Evolutionary conservation across 2,888 invertebrate species (phyloP), one percentile per base, ranked within the genome.

Genomic region (Patella depressa): DNA sequence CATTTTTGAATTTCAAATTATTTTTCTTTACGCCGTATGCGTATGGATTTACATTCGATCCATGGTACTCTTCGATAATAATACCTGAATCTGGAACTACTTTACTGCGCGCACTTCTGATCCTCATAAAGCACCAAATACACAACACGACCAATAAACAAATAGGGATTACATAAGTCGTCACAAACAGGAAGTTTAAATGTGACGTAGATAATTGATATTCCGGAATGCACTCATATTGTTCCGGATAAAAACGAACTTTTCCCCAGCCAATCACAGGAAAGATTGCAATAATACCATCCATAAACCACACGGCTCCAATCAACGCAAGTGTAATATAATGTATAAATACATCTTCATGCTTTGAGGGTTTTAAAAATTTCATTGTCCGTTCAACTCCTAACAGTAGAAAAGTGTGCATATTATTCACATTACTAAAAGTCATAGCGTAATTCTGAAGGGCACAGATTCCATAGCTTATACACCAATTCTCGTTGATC

Each of bases 221-320:
- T 53, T 86, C 82, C 24, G 84, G 78, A 12, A 83, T 82, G 75
- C 87, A 88, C 69, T 87, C 86, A 74, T 85, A 84, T 75, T 87
- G 85, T 11, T 78, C 75, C 2, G 78, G 53, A 57, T 83, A 84
- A 78, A 81, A 88, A 11, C 73, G 71, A 7, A 81, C 65, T 45
- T 79, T 73, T 53, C 86, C 85, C 86, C 86, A 88, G 17, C 85
- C 86, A 78, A 85, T 82, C 12, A 84, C 29, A 4, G 87, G 84
- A 74, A 86, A 85, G 4, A 85, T 65, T 11, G 87, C 84, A 34
- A 86, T 80, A 9, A 84, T 79, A 11, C 76, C 79, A 72, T 85
- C 85, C 70, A 88, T 83, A 2, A 86, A 19, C 81, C 85, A 85
- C 11, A 88, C 5, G 0, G 81, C 78, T 7, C 72, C 70, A 9